phyloP scores from a whole-genome alignment of 2,888 invertebrate genomes.

The Callimorpha dominula region DNA sequence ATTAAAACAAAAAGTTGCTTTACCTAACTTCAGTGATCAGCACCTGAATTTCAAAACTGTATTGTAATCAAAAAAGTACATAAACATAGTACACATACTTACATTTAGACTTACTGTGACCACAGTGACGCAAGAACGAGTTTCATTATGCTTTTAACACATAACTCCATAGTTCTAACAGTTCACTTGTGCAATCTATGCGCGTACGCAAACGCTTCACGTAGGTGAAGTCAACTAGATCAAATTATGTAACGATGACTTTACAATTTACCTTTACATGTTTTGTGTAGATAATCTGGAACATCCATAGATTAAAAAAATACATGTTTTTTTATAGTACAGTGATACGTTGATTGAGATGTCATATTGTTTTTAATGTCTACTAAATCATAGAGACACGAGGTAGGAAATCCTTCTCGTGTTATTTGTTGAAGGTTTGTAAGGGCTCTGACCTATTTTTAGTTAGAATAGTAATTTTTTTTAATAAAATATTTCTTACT shows the following conservation, averaged over 20 bases:
- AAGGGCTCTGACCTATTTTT: no score
- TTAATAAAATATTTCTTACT: no score
- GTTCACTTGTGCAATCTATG: conserved; percentile 27
- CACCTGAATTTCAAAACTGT: not conserved
- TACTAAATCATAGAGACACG: no score
- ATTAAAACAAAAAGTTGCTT: not conserved
- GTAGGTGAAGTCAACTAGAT: conserved; percentile 55
- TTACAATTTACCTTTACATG: conserved; percentile 1
- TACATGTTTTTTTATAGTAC: not conserved
- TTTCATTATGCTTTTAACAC: conserved; percentile 4
- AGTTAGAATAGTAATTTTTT: no score
- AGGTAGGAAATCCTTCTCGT: no score
- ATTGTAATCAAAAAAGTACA: not conserved
- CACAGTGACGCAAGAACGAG: conserved; percentile 10
- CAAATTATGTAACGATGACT: conserved; percentile 53
- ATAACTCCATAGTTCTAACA: conserved; percentile 5
- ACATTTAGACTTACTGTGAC: not conserved
- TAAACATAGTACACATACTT: not conserved
- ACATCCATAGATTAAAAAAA: not conserved
- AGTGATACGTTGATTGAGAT: not conserved
- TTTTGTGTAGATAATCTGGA: not conserved
- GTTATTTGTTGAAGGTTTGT: no score
- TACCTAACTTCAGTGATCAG: not conserved
- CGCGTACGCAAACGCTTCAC: conserved; percentile 15
- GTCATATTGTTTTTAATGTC: no score